A percentile compares a stretch with the other conserved stretches of the same genome.
Conservation (phyloP, 1,140 invertebrate species). For the Ylistrum balloti region DNA sequence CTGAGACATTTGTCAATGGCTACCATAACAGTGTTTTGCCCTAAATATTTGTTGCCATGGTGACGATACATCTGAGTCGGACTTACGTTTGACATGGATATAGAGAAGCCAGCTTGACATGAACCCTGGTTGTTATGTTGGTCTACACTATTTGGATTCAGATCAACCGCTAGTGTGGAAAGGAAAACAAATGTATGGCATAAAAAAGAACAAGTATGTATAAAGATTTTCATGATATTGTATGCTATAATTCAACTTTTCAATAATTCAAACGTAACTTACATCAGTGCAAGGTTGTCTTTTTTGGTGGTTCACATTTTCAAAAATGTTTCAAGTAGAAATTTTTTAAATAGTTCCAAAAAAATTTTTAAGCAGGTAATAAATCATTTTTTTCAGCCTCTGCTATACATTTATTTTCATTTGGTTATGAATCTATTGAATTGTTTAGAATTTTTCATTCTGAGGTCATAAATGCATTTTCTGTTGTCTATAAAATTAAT, state of each 20-base stretch:
- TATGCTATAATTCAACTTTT: no score
- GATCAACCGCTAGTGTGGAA: constrained; percentile 68
- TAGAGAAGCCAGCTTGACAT: constrained; percentile 95
- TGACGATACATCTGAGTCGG: background rate
- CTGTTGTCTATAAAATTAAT: no score
- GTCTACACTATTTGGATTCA: constrained; percentile 59
- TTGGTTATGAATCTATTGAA: no score
- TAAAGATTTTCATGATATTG: constrained; percentile 13
- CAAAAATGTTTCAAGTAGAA: background rate
- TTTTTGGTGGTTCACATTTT: background rate
- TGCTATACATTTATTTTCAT: no score
- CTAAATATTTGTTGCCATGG: background rate
- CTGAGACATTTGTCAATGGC: background rate
- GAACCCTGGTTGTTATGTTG: constrained; percentile 93
- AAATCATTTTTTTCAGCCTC: no score
- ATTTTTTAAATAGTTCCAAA: no score
- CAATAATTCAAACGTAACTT: no score
- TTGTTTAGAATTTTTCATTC: no score
- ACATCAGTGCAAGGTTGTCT: no score
- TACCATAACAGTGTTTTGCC: background rate
- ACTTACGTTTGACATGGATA: constrained; percentile 91
- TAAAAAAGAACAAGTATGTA: background rate
- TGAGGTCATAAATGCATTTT: no score
- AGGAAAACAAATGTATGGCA: background rate
- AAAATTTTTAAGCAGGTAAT: no score